Evolutionary conservation across 2,888 invertebrate species (phyloP), one percentile per base, ranked within the genome.

Genomic region (Pristionchus japonicus): DNA sequence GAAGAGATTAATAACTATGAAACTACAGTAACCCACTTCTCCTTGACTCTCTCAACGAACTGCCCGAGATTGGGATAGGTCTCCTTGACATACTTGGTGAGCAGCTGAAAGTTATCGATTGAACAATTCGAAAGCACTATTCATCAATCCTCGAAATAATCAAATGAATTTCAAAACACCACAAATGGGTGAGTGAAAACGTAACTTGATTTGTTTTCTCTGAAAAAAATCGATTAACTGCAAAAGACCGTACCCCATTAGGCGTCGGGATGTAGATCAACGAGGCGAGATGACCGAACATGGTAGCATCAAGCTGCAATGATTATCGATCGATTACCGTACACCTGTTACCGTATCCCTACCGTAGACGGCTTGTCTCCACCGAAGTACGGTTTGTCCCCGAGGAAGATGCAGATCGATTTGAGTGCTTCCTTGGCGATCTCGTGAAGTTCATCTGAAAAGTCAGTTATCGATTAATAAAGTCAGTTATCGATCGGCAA

Each of bases 1-100:
- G 27, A 61, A 13, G 20, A 15, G 52, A 52, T 13, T 52, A 3
- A 52, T 15, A 52, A 20, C 52, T 52, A 3, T 3, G 20, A 52
- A 61, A 70, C 4, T 4, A 64, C 6, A 61, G 17, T 23, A 7
- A 31, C 61, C 57, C 34, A 86, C 86, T 43, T 49, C 37, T 70
- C 86, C 37, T 70, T 67, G 6, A 86, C 49, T 67, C 86, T 34
- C 31, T 86, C 70, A 27, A 86, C 49, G 37, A 86, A 70, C 20
- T 43, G 17, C 1, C 27, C 49, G 15, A 86, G 86, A 70, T 86
- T 86, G 2, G 86, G 86, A 17, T 31, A 37, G 20, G 43, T 49
- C 31, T 86, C 86, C 9, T 20, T 67, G 49, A 86, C 31, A 49
- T 86, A 31, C 20, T 86, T 83, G 34, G 49, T 83, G 31, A 83